phyloP scores from a whole-genome alignment of 2,797 vertebrate genomes.

The Ptychobarbus kaznakovi region DNA sequence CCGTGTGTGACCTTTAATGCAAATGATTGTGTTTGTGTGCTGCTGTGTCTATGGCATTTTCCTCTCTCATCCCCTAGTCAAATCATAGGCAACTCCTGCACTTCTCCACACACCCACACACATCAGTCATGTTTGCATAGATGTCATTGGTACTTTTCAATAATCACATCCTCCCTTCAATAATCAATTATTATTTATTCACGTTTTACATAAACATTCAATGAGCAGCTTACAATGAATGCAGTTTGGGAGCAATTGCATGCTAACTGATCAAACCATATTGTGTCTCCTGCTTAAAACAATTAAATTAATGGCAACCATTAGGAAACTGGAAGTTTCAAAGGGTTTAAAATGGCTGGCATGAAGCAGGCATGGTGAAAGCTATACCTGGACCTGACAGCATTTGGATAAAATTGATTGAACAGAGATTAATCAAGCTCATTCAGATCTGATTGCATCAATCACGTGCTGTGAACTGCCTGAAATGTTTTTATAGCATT shows the following conservation, averaged over 20 bases:
- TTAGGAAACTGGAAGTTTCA: neutral
- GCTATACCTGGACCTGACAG: neutral
- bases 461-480: neutral
- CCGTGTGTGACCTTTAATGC: constrained; percentile 63
- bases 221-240: no score
- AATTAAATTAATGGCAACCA: neutral
- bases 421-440: constrained; percentile 9
- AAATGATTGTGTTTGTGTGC: constrained; percentile 74
- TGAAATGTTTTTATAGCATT: constrained; percentile 1
- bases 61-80: constrained; percentile 68
- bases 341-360: neutral
- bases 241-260: neutral
- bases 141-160: neutral
- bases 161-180: neutral
- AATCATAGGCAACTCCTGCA: constrained; percentile 66
- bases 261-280: constrained; percentile 17
- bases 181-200: neutral
- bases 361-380: no score
- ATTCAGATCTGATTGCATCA: constrained; percentile 18
- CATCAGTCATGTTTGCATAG: constrained; percentile 22
- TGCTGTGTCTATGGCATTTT: constrained; percentile 54
- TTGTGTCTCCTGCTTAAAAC: neutral
- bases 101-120: constrained; percentile 16
- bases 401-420: neutral
- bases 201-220: neutral